Base-by-base conservation (phyloP, 2,797 vertebrate genomes). In the Esox lucius region DNA sequence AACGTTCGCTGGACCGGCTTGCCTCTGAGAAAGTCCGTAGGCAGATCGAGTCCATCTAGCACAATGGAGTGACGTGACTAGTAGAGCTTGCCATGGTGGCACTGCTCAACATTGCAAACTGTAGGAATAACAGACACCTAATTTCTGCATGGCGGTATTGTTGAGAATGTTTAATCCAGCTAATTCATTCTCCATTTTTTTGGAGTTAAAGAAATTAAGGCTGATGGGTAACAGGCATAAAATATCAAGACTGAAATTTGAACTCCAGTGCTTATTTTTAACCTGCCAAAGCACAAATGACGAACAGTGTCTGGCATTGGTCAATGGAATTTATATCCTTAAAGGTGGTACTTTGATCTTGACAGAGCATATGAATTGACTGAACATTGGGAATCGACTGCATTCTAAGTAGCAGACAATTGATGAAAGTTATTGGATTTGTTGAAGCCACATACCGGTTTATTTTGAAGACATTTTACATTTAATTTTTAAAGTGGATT, bases 21-120 rank as follows among this genome's bases (percentile, higher is more conserved):
- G 97, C 96, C 2, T 94, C 96, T 0, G 97, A 98, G 89, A 99
- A 99, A 81, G 96, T 98, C 75, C 95, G 96, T 0, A 94, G 97
- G 5, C 97, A 99, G 84, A 97, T 98, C 0, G 97, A 99, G 77
- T 97, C 96, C 84, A 97, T 97, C 76, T 98, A 94, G 81, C 48
- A 70, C 46, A 15, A 75, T 51, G 5, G 4, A 15, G 42, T 12
- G 39, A 24, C 4, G 46, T 6, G 11, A 26, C 19, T 33, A 17
- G 1, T 22, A 26, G 53, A 42, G 7, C 46, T 9, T n/a, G 12
- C 3, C n/a, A 9, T 22, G n/a, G 17, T 42, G 1, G 16, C 22
- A 13, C 39, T 12, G 17, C 46, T 71, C 22, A 11, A 31, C 4
- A 62, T 62, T 68, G 8, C 39, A 46, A 46, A 42, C 35, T 68